Evolutionary conservation across 2,888 invertebrate species (phyloP).

Genomic region (Eledona agricola): DNA sequence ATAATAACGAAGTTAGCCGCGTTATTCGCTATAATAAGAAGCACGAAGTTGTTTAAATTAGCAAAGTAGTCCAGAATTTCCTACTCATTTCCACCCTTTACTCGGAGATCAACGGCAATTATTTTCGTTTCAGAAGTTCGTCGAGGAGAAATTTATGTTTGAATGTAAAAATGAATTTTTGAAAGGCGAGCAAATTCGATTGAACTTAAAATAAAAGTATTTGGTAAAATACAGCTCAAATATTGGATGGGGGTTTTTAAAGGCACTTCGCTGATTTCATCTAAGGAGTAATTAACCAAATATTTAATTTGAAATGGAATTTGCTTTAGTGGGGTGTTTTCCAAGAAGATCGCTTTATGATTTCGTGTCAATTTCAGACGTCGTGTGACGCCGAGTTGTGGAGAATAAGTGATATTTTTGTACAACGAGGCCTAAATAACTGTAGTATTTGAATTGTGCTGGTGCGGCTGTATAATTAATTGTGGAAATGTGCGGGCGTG

Average conservation of each 20-base stretch:
- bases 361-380: too few species aligned
- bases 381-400: slow-evolving; percentile 6
- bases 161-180: slow-evolving; percentile 6
- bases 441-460: too few species aligned
- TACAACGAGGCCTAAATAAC: too few species aligned
- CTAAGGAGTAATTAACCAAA: background rate
- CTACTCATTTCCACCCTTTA: slow-evolving; percentile 18
- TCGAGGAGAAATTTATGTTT: slow-evolving; percentile 8
- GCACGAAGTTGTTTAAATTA: slow-evolving; percentile 26
- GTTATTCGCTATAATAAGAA: slow-evolving; percentile 24
- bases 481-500: slow-evolving; percentile 18
- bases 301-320: slow-evolving; percentile 8
- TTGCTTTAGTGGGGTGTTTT: too few species aligned
- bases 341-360: too few species aligned
- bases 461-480: slow-evolving; percentile 17
- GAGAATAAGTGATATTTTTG: too few species aligned
- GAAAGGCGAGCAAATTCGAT: slow-evolving; percentile 16
- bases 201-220: background rate
- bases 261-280: slow-evolving; percentile 1
- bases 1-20: slow-evolving; percentile 26
- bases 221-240: background rate
- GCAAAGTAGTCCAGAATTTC: slow-evolving; percentile 27
- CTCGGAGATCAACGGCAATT: slow-evolving; percentile 11
- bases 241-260: slow-evolving; percentile 1
- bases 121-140: slow-evolving; percentile 9